These are phyloP conservation scores for Nasonia vitripennis DNA, from an alignment of 1,140 invertebrate genomes.

Conservation along the genomic window DNA sequence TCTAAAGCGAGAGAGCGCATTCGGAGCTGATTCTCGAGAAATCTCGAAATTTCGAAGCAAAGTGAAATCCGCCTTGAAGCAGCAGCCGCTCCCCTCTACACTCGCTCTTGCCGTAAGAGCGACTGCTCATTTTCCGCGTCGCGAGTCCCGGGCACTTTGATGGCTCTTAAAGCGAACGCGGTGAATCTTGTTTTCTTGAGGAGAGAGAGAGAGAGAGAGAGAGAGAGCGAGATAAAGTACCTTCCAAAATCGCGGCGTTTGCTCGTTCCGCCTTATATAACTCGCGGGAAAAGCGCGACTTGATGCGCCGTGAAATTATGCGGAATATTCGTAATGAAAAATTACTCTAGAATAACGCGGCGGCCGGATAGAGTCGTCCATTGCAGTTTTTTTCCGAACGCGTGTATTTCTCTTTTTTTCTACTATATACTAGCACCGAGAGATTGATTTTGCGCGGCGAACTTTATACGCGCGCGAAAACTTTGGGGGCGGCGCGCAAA, in stretches of 20 bases:
- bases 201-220: not conserved
- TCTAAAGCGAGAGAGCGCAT: not conserved
- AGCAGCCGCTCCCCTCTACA: not conserved
- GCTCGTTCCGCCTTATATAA: not conserved
- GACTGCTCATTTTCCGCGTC: conserved; percentile 45
- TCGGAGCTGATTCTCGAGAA: not conserved
- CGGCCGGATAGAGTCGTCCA: too few relatives aligned
- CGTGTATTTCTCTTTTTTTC: too few relatives aligned
- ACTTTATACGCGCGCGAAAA: not conserved
- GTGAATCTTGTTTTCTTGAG: conserved; percentile 43
- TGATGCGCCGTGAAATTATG: not conserved
- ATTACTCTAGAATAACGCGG: not conserved
- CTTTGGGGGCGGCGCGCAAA: not conserved
- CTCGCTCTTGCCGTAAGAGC: not conserved
- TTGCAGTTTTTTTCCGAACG: too few relatives aligned
- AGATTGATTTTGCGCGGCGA: not conserved
- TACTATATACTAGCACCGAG: too few relatives aligned
- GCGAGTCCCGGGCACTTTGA: conserved; percentile 39
- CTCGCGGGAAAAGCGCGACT: not conserved
- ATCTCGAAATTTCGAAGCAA: conserved; percentile 27
- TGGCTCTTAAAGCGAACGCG: conserved; percentile 35
- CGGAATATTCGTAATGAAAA: not conserved
- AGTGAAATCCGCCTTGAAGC: conserved; percentile 20
- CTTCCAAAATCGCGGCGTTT: conserved; percentile 3
- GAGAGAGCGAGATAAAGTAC: not conserved